Conservation (phyloP, 2,797 vertebrate species). For the Morelia viridis region DNA sequence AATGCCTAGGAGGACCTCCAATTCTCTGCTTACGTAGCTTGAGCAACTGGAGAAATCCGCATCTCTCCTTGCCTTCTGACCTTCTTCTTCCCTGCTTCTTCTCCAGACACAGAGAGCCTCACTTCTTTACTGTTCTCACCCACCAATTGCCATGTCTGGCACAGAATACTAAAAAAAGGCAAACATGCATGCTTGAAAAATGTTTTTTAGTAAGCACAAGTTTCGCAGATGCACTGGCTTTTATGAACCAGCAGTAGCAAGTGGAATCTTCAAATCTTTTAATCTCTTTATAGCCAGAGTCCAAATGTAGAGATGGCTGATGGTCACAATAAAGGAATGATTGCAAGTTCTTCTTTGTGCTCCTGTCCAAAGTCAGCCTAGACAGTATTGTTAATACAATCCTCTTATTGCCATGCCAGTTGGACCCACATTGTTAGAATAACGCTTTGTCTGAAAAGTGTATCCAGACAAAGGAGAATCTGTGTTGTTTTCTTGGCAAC, state of each 20-base stretch:
- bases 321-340: background rate
- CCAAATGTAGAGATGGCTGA: background rate
- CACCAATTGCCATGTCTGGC: background rate
- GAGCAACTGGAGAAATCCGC: conserved; percentile 16
- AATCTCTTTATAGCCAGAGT: background rate
- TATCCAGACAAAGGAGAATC: background rate
- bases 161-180: background rate
- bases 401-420: background rate
- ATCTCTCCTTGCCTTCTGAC: background rate
- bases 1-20: conserved; percentile 25
- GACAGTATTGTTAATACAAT: background rate
- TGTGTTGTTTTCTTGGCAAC: background rate
- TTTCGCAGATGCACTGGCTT: background rate
- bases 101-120: background rate
- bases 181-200: background rate
- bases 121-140: background rate
- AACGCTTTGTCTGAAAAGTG: background rate
- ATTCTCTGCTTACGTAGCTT: background rate
- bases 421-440: background rate
- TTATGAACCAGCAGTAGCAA: background rate
- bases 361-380: no score
- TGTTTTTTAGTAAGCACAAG: background rate
- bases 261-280: background rate
- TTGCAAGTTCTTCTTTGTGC: background rate
- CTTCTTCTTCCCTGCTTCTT: background rate